phyloP scores from a whole-genome alignment of 2,113 vertebrate genomes.

The Solea senegalensis region DNA sequence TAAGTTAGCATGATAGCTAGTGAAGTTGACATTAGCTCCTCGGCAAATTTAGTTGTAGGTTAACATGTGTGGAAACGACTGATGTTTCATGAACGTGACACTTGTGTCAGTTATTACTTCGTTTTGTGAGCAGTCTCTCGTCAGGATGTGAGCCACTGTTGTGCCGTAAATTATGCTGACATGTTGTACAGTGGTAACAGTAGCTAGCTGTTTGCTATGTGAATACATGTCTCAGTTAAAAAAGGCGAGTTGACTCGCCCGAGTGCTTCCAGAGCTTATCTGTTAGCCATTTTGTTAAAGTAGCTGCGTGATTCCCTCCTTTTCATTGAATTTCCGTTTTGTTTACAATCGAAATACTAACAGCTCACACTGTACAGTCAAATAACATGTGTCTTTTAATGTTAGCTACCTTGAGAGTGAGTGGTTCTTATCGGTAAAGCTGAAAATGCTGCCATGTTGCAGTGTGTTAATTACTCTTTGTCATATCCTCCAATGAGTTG shows the following conservation, averaged over 20 bases:
- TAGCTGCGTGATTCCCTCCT: neutral
- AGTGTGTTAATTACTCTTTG: neutral
- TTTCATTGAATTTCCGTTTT: neutral
- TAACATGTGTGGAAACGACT: constrained; percentile 17
- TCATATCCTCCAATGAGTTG: neutral
- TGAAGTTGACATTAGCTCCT: constrained; percentile 61
- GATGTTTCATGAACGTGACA: constrained; percentile 10
- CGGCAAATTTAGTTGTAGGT: constrained; percentile 55
- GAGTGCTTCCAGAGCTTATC: constrained; percentile 18
- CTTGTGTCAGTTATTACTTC: constrained; percentile 12
- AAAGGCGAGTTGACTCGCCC: constrained; percentile 7
- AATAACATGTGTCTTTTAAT: neutral
- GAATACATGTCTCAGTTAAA: constrained; percentile 22
- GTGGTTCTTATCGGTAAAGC: neutral
- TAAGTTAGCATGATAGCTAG: constrained; percentile 72
- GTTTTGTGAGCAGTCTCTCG: neutral
- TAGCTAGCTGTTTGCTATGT: constrained; percentile 18
- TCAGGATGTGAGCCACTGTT: rapidly evolving
- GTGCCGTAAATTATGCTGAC: neutral
- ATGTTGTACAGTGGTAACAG: neutral
- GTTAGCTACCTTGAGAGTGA: neutral
- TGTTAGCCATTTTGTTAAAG: constrained; percentile 54
- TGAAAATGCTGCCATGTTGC: neutral
- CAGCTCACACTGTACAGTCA: neutral
- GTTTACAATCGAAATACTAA: neutral